Evolutionary conservation across 2,888 invertebrate species (phyloP).

Genomic region (Ornithoptera alexandrae): DNA sequence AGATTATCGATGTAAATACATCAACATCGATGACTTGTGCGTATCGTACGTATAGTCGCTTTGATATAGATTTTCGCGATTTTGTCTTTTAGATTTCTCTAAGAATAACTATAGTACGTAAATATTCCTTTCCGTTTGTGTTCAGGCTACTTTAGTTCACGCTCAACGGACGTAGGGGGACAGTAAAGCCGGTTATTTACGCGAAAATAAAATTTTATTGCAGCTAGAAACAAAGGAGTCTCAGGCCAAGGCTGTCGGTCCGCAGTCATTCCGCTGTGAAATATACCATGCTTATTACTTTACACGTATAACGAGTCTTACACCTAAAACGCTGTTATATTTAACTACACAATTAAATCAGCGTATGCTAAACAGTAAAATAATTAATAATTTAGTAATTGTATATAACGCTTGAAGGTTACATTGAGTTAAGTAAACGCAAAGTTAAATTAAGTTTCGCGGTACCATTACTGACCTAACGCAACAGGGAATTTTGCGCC

Average conservation of each 20-base stretch:
- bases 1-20: conserved; percentile 9
- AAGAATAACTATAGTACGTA: conserved; percentile 1
- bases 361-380: not conserved
- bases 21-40: conserved; percentile 1
- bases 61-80: not conserved
- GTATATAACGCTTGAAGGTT: not conserved
- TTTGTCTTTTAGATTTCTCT: not conserved
- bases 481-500: conserved; percentile 46
- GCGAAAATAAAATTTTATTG: conserved; percentile 48
- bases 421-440: not conserved
- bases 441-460: not conserved
- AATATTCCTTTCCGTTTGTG: conserved; percentile 12
- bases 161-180: conserved; percentile 33
- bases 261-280: conserved; percentile 16
- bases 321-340: conserved; percentile 15
- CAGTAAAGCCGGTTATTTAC: conserved; percentile 41
- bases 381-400: too few species aligned
- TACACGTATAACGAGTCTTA: conserved; percentile 9
- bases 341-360: not conserved
- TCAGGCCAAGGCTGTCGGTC: conserved; percentile 25
- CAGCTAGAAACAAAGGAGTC: conserved; percentile 41
- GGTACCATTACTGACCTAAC: conserved; percentile 56
- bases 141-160: conserved; percentile 23
- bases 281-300: conserved; percentile 17
- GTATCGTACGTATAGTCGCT: not conserved